Conservation (phyloP, 2,113 vertebrate species). For the Pachypanchax playfairii region DNA sequence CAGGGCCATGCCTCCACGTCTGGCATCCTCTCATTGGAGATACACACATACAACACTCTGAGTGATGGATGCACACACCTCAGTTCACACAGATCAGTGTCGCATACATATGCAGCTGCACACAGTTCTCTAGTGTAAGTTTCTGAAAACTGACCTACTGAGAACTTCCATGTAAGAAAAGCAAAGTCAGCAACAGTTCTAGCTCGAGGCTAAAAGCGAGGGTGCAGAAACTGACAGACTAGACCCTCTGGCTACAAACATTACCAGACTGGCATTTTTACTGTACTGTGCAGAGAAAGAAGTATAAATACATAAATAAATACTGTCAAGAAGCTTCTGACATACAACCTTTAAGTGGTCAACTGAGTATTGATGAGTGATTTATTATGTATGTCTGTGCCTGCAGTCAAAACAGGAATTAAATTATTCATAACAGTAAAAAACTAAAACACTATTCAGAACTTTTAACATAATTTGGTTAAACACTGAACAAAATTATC, state of each 20-base stretch:
- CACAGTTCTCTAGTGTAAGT: constrained; percentile 15
- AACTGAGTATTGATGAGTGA: background rate
- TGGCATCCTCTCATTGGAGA: constrained; percentile 60
- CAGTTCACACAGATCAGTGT: constrained; percentile 22
- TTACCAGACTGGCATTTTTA: constrained; percentile 27
- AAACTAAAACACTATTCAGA: background rate
- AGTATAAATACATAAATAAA: constrained; percentile 6
- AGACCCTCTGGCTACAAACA: constrained; percentile 37
- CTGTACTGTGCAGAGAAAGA: constrained; percentile 25
- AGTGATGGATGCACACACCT: constrained; percentile 27
- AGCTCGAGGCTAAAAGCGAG: constrained; percentile 34
- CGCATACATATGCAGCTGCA: background rate
- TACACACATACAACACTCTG: constrained; percentile 30
- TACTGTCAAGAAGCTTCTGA: background rate
- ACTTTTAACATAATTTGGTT: background rate
- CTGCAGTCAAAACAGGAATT: too few species aligned
- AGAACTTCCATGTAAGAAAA: constrained; percentile 33
- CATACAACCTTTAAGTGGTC: background rate
- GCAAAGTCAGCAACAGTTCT: constrained; percentile 39
- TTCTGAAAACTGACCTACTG: constrained; percentile 35
- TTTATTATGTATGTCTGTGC: too few species aligned
- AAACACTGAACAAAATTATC: background rate
- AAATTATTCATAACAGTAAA: too few species aligned
- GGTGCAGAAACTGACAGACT: constrained; percentile 48
- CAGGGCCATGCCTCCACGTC: constrained; percentile 54